phyloP scores from a whole-genome alignment of 2,797 vertebrate species.

The Simalia tracyae region DNA sequence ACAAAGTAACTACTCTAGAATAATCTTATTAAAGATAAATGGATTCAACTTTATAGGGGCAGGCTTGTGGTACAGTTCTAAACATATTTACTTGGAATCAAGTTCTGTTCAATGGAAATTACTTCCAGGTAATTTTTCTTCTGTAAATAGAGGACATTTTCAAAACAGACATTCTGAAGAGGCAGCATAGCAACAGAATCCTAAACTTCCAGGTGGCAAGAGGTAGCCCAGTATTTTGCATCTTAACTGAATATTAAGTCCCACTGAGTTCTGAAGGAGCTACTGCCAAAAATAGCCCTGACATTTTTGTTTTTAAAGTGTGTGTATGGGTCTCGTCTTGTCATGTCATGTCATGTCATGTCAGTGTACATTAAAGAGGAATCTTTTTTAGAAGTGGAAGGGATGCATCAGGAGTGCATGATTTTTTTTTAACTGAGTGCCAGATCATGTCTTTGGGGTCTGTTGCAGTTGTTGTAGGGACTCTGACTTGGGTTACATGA shows the following conservation, averaged over 20 bases:
- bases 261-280: background rate
- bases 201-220: background rate
- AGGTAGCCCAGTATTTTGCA: background rate
- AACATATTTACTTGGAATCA: background rate
- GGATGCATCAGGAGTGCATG: background rate
- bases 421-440: background rate
- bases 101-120: background rate
- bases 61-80: background rate
- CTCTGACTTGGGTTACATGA: background rate
- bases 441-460: background rate
- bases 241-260: background rate
- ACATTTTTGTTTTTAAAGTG: background rate
- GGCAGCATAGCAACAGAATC: background rate
- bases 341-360: background rate
- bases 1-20: background rate
- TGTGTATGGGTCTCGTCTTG: background rate
- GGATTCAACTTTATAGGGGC: background rate
- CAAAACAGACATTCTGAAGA: background rate
- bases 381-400: background rate
- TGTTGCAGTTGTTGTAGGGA: background rate
- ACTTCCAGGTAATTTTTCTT: background rate
- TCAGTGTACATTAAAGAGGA: background rate
- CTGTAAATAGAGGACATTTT: background rate
- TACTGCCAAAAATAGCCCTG: background rate
- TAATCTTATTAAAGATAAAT: background rate